Percentiles rank a stretch among this genome's conserved stretches.
Evolutionary conservation across 2,888 invertebrate species (phyloP).

Genomic region (Heteromurus nitidus): DNA sequence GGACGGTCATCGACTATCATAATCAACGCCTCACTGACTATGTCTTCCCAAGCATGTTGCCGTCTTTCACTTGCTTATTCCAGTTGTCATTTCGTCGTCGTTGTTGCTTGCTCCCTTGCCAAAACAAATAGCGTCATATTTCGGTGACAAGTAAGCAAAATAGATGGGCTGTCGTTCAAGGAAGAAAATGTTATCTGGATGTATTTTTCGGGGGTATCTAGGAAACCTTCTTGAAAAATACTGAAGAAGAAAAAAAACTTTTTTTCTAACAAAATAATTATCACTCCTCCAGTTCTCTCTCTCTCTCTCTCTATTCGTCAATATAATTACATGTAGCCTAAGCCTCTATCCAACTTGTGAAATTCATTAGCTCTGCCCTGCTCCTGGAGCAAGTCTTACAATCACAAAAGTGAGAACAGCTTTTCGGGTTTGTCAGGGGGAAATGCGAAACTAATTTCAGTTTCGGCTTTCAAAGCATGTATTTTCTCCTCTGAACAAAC

Average conservation of each 20-base stretch:
- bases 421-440: too few species aligned
- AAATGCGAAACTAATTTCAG: conserved; percentile 1
- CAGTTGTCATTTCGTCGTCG: conserved; percentile 11
- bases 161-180: neutral
- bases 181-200: too few species aligned
- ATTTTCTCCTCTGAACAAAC: too few species aligned
- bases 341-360: conserved; percentile 1
- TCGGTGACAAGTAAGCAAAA: neutral
- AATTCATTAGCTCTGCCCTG: conserved; percentile 12
- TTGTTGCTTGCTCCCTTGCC: conserved; percentile 15
- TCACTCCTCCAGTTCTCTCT: neutral
- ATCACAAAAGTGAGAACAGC: too few species aligned
- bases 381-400: too few species aligned
- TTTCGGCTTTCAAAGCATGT: neutral
- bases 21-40: conserved; percentile 11
- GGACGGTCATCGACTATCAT: conserved; percentile 12
- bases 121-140: conserved; percentile 32
- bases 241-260: neutral
- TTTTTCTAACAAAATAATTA: neutral
- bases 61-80: neutral
- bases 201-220: neutral
- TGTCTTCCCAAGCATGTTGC: neutral
- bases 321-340: too few species aligned
- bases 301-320: neutral
- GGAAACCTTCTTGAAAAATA: neutral